Percentiles rank a stretch among this genome's conserved stretches.
Evolutionary conservation across 2,797 vertebrate species (phyloP).

Genomic region (Hoplostethus mediterraneus): DNA sequence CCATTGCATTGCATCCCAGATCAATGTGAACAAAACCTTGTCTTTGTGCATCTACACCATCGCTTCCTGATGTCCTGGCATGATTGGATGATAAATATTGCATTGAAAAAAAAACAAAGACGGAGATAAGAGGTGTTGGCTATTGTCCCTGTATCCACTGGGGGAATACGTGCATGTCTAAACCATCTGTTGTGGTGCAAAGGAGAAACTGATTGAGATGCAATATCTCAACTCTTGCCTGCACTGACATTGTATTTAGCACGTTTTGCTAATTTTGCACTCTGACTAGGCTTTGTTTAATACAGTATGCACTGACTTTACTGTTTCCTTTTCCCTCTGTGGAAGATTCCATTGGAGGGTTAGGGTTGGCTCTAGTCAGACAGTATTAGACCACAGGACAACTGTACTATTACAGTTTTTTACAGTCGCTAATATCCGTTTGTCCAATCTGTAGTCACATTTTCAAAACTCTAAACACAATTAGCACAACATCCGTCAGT

Average conservation of each 20-base stretch:
- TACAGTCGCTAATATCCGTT: too few species aligned
- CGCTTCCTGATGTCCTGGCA: conserved; percentile 45
- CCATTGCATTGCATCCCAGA: background rate
- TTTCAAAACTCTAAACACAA: too few species aligned
- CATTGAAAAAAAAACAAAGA: conserved; percentile 44
- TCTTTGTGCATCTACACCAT: conserved; percentile 41
- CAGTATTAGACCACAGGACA: too few species aligned
- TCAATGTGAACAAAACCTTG: conserved; percentile 28
- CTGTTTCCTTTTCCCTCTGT: too few species aligned
- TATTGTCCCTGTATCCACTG: conserved; percentile 31
- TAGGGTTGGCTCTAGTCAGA: too few species aligned
- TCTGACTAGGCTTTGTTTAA: background rate
- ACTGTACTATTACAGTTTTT: too few species aligned
- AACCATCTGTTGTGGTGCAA: conserved; percentile 52
- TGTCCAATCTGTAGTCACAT: too few species aligned
- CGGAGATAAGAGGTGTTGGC: conserved; percentile 45
- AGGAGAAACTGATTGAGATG: conserved; percentile 31
- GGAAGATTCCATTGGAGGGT: too few species aligned
- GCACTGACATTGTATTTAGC: background rate
- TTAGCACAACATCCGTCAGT: too few species aligned
- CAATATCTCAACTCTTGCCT: conserved; percentile 1
- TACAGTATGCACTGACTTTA: background rate
- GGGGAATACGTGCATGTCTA: conserved; percentile 45
- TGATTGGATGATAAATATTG: conserved; percentile 66
- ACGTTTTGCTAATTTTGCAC: background rate